These are phyloP conservation scores for Oxyruncus cristatus DNA, from an alignment of 2,113 vertebrate genomes.

Conservation along the genomic window DNA sequence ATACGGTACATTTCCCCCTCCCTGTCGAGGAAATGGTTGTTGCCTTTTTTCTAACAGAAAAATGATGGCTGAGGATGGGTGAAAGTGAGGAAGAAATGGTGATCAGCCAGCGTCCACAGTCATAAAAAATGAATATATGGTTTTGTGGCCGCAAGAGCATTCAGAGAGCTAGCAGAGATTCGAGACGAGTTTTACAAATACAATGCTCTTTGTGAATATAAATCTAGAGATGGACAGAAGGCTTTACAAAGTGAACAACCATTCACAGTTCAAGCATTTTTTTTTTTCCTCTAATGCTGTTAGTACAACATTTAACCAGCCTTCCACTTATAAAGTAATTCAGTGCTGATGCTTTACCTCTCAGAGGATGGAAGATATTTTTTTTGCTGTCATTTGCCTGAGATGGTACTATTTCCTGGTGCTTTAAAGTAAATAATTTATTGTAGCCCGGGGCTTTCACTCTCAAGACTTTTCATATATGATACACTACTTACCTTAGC, in stretches of 20 bases:
- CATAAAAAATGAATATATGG: neutral
- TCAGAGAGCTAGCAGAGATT: neutral
- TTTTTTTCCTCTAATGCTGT: neutral
- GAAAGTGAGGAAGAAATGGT: neutral
- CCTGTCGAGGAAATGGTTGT: neutral
- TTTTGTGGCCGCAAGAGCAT: neutral
- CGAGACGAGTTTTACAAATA: neutral
- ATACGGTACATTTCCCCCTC: neutral
- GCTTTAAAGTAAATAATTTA: constrained; percentile 55
- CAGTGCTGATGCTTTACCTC: neutral
- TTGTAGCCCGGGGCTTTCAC: constrained; percentile 35
- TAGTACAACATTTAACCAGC: neutral
- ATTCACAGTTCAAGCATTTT: neutral
- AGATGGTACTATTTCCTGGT: constrained; percentile 24
- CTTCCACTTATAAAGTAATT: constrained; percentile 12
- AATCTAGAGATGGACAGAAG: neutral
- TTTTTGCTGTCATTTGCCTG: constrained; percentile 2
- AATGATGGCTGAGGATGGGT: neutral
- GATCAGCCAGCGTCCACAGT: neutral
- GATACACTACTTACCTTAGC: constrained; percentile 23
- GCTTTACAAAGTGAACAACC: neutral
- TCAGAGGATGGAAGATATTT: constrained; percentile 20
- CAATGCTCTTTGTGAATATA: neutral
- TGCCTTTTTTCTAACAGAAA: neutral
- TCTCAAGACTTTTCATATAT: neutral